Base-by-base conservation (phyloP, 2,888 invertebrate species). In the Luperina testacea region DNA sequence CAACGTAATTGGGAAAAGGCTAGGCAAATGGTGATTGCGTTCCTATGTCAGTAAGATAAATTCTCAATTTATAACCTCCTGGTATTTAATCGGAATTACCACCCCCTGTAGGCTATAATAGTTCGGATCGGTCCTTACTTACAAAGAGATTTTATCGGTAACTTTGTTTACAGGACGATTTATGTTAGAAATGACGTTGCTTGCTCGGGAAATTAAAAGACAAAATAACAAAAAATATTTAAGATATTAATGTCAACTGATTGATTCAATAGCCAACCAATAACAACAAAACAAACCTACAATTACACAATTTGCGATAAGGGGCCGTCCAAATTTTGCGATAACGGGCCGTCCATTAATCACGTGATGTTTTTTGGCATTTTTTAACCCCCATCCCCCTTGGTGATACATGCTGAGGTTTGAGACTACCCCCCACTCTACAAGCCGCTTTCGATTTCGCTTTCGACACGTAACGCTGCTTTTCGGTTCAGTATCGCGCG, bases 131-230 rank as follows among this genome's bases (percentile, higher is more conserved):
- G 32, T 59, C 57, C 38, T 79, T 38, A 57, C 4, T 15, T 42
- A 17, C 53, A 57, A 65, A 57, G 45, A 75, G 53, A 82, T 79
- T 59, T 82, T 82, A 79, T 79, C 76, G 38, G 27, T 1, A n/a
- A 5, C 27, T 42, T 42, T 51, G 24, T 15, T 11, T 80, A 20
- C 5, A 3, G 15, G 11, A n/a, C 42, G 42, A 78, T 81, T 81
- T 63, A 61, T 78, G 32, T 13, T 53, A 38, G 8, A 57, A 57
- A 48, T 45, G 53, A 13, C 8, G 17, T 24, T 32, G 57, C 38
- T 5, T 71, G 9, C 48, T 2, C 1, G 4, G 20, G 48, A 17
- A 0, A n/a, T 51, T 61, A 17, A 51, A 48, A 68, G 24, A n/a
- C n/a, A 68, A 65, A 68, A 76, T 38, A 75, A 38, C 3, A 17